A percentile compares a stretch with the other conserved stretches of the same genome.
These are phyloP conservation scores for Chelonus formosanus DNA, from an alignment of 2,888 invertebrate species.

Conservation along the genomic window DNA sequence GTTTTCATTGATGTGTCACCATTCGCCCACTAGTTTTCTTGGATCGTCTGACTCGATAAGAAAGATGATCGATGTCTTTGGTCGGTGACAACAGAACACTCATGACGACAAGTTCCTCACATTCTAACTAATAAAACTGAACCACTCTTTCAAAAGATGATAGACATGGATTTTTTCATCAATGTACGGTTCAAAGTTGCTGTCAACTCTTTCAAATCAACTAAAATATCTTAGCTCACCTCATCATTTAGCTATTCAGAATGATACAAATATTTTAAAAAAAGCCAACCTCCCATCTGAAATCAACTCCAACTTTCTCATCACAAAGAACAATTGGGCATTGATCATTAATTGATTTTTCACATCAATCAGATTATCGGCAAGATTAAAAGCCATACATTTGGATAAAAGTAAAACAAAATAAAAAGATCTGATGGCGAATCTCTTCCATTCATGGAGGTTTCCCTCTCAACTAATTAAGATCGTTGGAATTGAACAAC, in stretches of 20 bases:
- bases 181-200: not conserved
- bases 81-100: constrained; percentile 36
- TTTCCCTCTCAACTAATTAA: constrained; percentile 42
- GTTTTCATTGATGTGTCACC: constrained; percentile 35
- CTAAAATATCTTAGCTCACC: too few species aligned
- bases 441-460: constrained; percentile 44
- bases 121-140: constrained; percentile 7
- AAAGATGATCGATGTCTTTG: constrained; percentile 62
- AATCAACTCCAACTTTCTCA: too few species aligned
- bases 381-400: constrained; percentile 1
- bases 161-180: not conserved
- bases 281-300: too few species aligned
- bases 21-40: constrained; percentile 49
- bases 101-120: constrained; percentile 26
- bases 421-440: not conserved
- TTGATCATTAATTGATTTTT: too few species aligned
- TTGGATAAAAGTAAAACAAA: not conserved
- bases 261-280: too few species aligned
- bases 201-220: not conserved
- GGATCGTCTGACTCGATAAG: constrained; percentile 60
- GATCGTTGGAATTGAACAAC: constrained; percentile 43
- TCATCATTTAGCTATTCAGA: too few species aligned
- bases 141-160: not conserved
- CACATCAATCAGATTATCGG: not conserved
- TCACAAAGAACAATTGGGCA: too few species aligned